These are phyloP conservation scores for Pollimyrus isidori DNA, from an alignment of 2,113 vertebrate genomes.

Conservation along the genomic window DNA sequence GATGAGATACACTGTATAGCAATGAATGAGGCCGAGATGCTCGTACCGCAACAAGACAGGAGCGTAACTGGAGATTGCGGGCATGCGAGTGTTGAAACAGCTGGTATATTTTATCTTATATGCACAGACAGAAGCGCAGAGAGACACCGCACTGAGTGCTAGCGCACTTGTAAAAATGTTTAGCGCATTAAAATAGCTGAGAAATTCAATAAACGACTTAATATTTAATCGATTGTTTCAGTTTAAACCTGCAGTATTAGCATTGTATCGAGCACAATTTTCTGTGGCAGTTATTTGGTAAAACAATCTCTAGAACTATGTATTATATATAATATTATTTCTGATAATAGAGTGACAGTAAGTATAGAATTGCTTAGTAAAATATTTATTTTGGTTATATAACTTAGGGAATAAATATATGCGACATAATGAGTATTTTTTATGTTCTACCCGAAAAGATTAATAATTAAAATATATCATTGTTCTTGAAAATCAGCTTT, in stretches of 20 bases:
- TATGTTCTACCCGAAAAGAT: not conserved
- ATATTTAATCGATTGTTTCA: not conserved
- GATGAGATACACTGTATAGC: not conserved
- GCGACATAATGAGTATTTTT: not conserved
- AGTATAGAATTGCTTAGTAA: not conserved
- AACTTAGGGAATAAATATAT: not conserved
- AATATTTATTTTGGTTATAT: not conserved
- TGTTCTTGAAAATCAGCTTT: not conserved
- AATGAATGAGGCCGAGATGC: not conserved
- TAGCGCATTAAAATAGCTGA: not conserved
- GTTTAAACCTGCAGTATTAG: not conserved
- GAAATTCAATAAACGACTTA: not conserved
- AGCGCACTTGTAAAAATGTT: not conserved
- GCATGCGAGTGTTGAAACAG: not conserved
- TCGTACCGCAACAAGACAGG: not conserved
- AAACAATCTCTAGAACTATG: not conserved
- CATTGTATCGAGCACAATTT: not conserved
- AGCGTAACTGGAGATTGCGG: not conserved
- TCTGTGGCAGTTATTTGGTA: not conserved
- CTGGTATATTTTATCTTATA: not conserved
- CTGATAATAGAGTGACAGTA: not conserved
- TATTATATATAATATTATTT: not conserved
- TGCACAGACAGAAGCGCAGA: not conserved
- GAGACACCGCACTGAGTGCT: not conserved
- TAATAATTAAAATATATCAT: not conserved